Evolutionary conservation across 23 tunicate species (phyloP).

Genomic region (Ciona savignyi): DNA sequence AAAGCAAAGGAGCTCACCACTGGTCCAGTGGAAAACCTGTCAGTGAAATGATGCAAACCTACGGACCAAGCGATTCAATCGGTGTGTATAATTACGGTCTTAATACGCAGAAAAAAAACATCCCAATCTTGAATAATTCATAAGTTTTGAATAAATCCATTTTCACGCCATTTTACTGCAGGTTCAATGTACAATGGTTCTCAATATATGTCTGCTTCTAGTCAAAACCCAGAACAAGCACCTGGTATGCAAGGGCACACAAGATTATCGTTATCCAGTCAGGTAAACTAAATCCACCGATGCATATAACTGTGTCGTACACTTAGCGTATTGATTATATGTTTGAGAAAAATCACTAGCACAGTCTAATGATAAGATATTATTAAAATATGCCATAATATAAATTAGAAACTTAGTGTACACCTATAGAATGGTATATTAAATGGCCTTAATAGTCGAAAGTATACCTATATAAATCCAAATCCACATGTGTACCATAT

Average conservation of each 20-base stretch:
- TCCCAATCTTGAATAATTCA: not conserved
- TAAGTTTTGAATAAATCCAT: not conserved
- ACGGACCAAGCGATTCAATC: constrained; percentile 20
- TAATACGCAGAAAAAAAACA: not conserved
- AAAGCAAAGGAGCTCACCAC: constrained; percentile 4
- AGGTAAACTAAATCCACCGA: too few relatives aligned
- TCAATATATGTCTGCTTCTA: constrained; percentile 13
- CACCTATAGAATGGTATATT: too few relatives aligned
- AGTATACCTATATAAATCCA: too few relatives aligned
- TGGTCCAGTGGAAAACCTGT: constrained; percentile 21
- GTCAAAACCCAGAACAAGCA: not conserved
- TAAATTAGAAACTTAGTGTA: too few relatives aligned
- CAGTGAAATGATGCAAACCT: constrained; percentile 2
- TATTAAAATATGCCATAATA: too few relatives aligned
- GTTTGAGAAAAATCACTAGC: too few relatives aligned
- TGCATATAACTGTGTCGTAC: too few relatives aligned
- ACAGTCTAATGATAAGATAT: too few relatives aligned
- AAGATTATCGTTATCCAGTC: not conserved
- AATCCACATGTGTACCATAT: too few relatives aligned
- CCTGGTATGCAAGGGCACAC: not conserved
- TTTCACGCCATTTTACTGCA: not conserved
- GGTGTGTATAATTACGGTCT: constrained; percentile 11
- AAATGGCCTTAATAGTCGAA: too few relatives aligned
- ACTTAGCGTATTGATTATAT: too few relatives aligned
- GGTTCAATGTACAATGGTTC: constrained; percentile 50